Base-by-base conservation (phyloP, 2,888 invertebrate genomes). In the Scaptomyza caliginosa region DNA sequence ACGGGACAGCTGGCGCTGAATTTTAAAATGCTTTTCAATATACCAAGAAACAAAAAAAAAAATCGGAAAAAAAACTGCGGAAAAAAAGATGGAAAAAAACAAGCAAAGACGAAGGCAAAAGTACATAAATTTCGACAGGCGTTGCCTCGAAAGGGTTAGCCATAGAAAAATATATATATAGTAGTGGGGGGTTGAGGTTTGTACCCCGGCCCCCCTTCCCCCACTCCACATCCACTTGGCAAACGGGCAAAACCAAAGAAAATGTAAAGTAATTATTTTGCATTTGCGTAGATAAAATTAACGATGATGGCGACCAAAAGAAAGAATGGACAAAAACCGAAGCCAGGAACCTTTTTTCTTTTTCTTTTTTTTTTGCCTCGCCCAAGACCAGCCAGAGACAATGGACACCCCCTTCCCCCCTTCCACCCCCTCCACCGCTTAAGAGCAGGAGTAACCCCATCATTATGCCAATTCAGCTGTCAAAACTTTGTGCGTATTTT, bases 271-370 rank as follows among this genome's bases (percentile, higher is more conserved):
- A 87, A 83, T 83, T 83, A 83, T 83, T 83, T 82, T 82, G 87
- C 83, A 87, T 83, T 82, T 85, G 83, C 82, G 82, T 87, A 87
- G 83, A 86, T 85, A 86, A 84, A 81, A 83, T 86, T 81, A 85
- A 86, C 82, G 87, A 86, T 77, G 87, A 74, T 59, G 43, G 50
- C 39, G 43, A 48, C 39, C 40, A 42, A 52, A 36, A 34, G 36
- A 57, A 58, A 24, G 50, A 50, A 58, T 50, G 58, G 24, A 40
- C 48, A 50, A 11, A 26, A 16, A 24, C 7, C 19, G 17, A 28
- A 17, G 26, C 17, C 43, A 10, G 5, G 11, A 16, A 16, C 6
- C 11, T 39, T 39, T 21, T n/a, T 17, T 19, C 34, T 48, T n/a
- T n/a, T n/a, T n/a, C n/a, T n/a, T n/a, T n/a, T n/a, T n/a, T n/a